A percentile compares a stretch with the other conserved stretches of the same genome.
phyloP scores from a whole-genome alignment of 2,113 vertebrate species.

The Grammomys surdaster region DNA sequence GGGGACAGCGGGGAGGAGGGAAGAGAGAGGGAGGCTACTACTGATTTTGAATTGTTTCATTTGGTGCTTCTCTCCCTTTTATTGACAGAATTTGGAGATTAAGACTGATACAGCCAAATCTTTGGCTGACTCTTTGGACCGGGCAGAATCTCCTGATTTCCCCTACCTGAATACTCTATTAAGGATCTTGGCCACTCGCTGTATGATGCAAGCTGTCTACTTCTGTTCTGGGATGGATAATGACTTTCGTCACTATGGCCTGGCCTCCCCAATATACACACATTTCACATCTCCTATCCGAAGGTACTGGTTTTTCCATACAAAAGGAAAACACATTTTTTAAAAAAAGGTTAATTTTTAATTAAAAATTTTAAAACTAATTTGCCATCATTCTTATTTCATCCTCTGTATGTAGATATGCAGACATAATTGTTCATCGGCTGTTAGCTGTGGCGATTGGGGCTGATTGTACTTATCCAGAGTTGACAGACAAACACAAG shows the following conservation, averaged over 20 bases:
- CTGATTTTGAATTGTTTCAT: slow-evolving; percentile 15
- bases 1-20: neutral
- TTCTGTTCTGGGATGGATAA: slow-evolving; percentile 99
- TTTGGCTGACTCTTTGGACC: slow-evolving; percentile 95
- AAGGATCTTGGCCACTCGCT: slow-evolving; percentile 96
- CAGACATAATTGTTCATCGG: slow-evolving; percentile 97
- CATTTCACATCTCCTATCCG: slow-evolving; percentile 99
- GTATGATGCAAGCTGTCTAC: slow-evolving; percentile 99
- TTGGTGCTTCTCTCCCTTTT: slow-evolving; percentile 19
- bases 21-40: neutral
- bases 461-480: slow-evolving; percentile 95
- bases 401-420: slow-evolving; percentile 86
- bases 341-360: neutral
- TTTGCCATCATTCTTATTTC: neutral
- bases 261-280: slow-evolving; percentile 98
- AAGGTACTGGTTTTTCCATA: slow-evolving; percentile 88
- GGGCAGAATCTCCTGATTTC: slow-evolving; percentile 89
- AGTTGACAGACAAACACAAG: slow-evolving; percentile 96
- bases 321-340: neutral
- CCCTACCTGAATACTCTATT: slow-evolving; percentile 95
- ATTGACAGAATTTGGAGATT: slow-evolving; percentile 91
- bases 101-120: slow-evolving; percentile 96
- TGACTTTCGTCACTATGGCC: slow-evolving; percentile 98
- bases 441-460: slow-evolving; percentile 94
- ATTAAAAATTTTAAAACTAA: slow-evolving; percentile 15